A percentile compares a stretch with the other conserved stretches of the same genome.
phyloP scores from a whole-genome alignment of 2,888 invertebrate species.

The Rapana venosa region DNA sequence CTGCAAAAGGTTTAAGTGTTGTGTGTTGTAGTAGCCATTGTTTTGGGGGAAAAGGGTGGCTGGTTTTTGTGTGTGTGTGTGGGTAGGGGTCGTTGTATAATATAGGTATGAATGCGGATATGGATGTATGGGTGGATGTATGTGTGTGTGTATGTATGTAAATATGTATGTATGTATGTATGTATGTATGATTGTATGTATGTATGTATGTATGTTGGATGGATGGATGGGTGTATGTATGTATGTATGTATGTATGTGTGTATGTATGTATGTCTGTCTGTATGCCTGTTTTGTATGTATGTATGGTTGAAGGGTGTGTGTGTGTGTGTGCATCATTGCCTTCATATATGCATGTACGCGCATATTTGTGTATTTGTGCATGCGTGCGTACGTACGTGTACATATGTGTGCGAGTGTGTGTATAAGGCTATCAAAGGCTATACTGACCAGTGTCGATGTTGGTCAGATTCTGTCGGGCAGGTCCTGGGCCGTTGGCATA shows the following conservation, averaged over 20 bases:
- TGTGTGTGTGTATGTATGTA: too few species aligned
- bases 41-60: too few species aligned
- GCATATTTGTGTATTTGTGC: neutral
- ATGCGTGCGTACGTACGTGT: neutral
- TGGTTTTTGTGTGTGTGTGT: too few species aligned
- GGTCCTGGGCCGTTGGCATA: constrained; percentile 66
- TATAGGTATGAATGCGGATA: too few species aligned
- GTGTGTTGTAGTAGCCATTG: too few species aligned
- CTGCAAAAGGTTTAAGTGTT: neutral
- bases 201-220: too few species aligned
- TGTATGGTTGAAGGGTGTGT: neutral
- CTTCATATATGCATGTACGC: neutral
- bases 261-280: neutral
- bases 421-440: neutral
- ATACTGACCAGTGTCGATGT: constrained; percentile 54
- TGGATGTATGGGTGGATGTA: too few species aligned
- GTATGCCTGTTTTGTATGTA: neutral
- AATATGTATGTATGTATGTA: too few species aligned
- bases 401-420: neutral
- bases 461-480: constrained; percentile 55
- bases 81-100: too few species aligned
- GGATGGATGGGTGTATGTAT: neutral
- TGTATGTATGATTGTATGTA: too few species aligned
- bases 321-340: neutral
- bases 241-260: neutral